Percentiles rank a stretch among this genome's conserved stretches.
These are phyloP conservation scores for Euura saliciscinereae DNA, from an alignment of 1,140 invertebrate genomes.

Conservation along the genomic window DNA sequence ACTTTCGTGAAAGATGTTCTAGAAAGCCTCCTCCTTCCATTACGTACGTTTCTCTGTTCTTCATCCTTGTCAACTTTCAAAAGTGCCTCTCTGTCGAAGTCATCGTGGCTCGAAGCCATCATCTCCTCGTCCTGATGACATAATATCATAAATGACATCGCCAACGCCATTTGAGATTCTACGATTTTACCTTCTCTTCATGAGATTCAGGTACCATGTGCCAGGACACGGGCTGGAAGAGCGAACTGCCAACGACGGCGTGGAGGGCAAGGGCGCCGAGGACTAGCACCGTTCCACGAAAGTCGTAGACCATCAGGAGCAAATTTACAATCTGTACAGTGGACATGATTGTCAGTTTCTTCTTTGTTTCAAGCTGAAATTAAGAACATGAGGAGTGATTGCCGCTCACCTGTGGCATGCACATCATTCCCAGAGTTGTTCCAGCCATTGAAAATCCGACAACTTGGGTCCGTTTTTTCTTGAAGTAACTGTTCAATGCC, in stretches of 20 bases:
- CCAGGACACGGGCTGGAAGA: constrained; percentile 66
- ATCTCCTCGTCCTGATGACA: no score
- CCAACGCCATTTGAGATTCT: no score
- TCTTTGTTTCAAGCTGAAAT: constrained; percentile 5
- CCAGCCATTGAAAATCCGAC: constrained; percentile 78
- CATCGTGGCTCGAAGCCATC: no score
- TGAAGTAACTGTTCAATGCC: constrained; percentile 75
- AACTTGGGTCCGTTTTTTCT: constrained; percentile 75
- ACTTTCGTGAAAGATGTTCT: no score
- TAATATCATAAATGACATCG: no score
- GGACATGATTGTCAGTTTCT: not conserved
- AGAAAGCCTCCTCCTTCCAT: no score
- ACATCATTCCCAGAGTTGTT: constrained; percentile 75
- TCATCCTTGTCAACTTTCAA: constrained; percentile 57
- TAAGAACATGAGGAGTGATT: no score
- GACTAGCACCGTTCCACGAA: constrained; percentile 70
- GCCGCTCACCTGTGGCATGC: constrained; percentile 68
- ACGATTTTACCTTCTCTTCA: not conserved
- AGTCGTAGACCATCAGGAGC: constrained; percentile 65
- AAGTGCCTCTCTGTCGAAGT: constrained; percentile 8
- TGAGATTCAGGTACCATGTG: not conserved
- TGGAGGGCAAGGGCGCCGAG: constrained; percentile 71
- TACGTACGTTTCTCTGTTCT: constrained; percentile 27
- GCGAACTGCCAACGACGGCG: constrained; percentile 67
- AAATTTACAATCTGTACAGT: constrained; percentile 58